Evolutionary conservation across 2,888 invertebrate genomes (phyloP), one percentile per base, ranked within the genome.

Genomic region (Chrysolina haemoptera): DNA sequence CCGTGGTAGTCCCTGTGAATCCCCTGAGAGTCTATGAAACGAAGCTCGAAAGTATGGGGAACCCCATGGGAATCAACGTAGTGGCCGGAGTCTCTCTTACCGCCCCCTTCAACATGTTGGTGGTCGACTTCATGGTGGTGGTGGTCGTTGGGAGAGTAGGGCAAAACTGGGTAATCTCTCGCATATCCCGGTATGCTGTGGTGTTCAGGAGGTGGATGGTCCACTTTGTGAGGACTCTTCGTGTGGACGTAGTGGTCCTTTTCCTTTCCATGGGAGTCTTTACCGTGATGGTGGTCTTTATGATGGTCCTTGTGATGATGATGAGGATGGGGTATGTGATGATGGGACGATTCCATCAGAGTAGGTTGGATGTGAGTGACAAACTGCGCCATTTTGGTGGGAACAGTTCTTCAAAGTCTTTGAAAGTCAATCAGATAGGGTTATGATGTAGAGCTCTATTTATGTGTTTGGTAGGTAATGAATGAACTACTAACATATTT

Each of bases 321-420:
- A 83, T 90, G 90, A 14, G 72, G 69, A 82, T 90, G 90, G 71
- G 90, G 90, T 66, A 89, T 86, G 79, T 90, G 89, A 86, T 91
- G 91, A 80, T 90, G 90, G 55, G 90, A 89, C 27, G 91, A 89
- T 85, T 91, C 91, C 84, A 91, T 85, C 85, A 91, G 85, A 35
- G 91, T 90, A 48, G 91, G 90, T 84, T 91, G 90, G 80, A 91
- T 90, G 81, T 90, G 90, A 64, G 90, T 90, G 74, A 91, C 91
- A 84, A 91, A 91, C 85, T 91, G 91, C 79, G 91, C 90, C 91
- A 91, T 91, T 70, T 72, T 53, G 16, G 10, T 62, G 12, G 18
- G 50, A 41, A 53, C 10, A 64, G 68, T 55, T 62, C 63, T 69
- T 71, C 40, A n/a, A 27, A 16, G 27, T 67, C 53, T 35, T 6